Evolutionary conservation across 2,888 invertebrate species (phyloP).

Genomic region (Lochmaea capreae): DNA sequence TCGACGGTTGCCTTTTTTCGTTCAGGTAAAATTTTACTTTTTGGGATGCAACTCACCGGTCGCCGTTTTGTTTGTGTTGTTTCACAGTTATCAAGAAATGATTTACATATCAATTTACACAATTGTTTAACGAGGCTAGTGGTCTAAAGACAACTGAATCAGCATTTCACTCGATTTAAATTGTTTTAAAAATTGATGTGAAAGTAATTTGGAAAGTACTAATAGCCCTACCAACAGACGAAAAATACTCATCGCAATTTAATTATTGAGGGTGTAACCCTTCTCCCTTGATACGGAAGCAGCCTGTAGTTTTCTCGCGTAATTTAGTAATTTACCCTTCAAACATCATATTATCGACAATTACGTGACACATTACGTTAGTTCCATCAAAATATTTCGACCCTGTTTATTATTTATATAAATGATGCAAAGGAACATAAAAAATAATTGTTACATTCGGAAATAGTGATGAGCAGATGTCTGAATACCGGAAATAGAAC

Average conservation of each 20-base stretch:
- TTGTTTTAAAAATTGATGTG: neutral
- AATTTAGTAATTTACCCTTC: constrained; percentile 28
- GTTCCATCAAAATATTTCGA: constrained; percentile 30
- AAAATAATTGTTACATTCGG: constrained; percentile 22
- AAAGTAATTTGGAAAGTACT: neutral
- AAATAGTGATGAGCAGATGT: constrained; percentile 21
- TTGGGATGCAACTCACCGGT: too few relatives aligned
- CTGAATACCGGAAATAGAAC: constrained; percentile 15
- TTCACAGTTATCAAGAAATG: too few relatives aligned
- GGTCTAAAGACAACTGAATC: too few relatives aligned
- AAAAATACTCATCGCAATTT: constrained; percentile 13
- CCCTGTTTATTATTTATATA: constrained; percentile 23
- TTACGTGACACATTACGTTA: constrained; percentile 27
- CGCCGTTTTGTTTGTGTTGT: too few relatives aligned
- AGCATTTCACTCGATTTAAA: too few relatives aligned
- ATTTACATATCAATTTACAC: too few relatives aligned
- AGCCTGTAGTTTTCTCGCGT: constrained; percentile 24
- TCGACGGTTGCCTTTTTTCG: too few relatives aligned
- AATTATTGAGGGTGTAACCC: constrained; percentile 15
- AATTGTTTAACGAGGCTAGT: too few relatives aligned
- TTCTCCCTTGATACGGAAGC: constrained; percentile 14
- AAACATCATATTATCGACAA: constrained; percentile 26
- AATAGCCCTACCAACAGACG: neutral
- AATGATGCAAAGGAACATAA: constrained; percentile 23
- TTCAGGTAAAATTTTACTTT: too few relatives aligned